Conservation (phyloP, 1,140 invertebrate genomes). For the Pogonognathellus flavescens region DNA sequence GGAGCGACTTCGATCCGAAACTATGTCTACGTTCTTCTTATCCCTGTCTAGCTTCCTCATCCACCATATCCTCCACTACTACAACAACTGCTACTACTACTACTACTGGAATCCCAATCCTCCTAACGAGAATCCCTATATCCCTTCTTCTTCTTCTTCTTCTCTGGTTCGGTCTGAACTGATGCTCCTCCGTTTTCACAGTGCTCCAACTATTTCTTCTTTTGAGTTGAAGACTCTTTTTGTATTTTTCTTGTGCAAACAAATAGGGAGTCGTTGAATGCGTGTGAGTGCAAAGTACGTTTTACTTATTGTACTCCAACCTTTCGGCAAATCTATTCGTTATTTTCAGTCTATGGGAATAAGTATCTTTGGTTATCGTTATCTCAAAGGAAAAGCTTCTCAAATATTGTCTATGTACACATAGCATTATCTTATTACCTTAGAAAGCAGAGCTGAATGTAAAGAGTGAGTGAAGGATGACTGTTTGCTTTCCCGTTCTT, state of each 20-base stretch:
- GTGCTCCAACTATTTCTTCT: background rate
- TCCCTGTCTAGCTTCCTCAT: no score
- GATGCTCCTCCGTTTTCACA: background rate
- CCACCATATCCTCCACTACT: no score
- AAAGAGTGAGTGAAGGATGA: constrained; percentile 20
- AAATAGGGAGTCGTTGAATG: constrained; percentile 33
- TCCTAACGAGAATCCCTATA: background rate
- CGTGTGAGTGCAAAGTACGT: constrained; percentile 15
- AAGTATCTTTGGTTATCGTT: constrained; percentile 23
- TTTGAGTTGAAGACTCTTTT: constrained; percentile 17
- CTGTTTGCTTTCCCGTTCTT: background rate
- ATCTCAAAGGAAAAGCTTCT: constrained; percentile 33
- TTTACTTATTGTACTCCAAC: constrained; percentile 15
- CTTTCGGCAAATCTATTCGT: constrained; percentile 5
- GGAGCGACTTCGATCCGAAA: no score
- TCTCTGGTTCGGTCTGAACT: no score
- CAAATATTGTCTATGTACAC: constrained; percentile 48
- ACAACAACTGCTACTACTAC: background rate
- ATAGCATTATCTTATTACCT: constrained; percentile 32
- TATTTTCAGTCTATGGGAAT: background rate
- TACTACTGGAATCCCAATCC: background rate
- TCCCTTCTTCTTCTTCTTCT: background rate
- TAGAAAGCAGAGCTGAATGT: constrained; percentile 9
- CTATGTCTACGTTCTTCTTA: no score
- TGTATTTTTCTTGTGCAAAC: constrained; percentile 36